Base-by-base conservation (phyloP, 2,888 invertebrate genomes). In the Torymus texanus region DNA sequence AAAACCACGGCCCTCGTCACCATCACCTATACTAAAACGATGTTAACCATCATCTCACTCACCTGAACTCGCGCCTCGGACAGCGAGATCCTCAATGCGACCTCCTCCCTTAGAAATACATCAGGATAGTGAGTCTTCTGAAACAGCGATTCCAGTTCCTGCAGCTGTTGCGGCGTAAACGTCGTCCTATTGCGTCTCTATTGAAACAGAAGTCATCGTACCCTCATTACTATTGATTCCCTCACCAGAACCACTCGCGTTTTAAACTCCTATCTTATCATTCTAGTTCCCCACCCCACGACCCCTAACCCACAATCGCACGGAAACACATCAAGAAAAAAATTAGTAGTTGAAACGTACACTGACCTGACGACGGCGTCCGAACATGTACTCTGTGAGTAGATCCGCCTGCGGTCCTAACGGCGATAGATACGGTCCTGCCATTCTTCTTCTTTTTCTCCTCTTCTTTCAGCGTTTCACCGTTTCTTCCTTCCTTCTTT, bases 61-160 rank as follows among this genome's bases (percentile, higher is more conserved):
- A 96, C 96, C 93, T 98, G 97, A 61, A 98, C 97, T 88, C 97
- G 93, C 66, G 97, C 97, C 91, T 98, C 98, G 1, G 97, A 97
- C 10, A 98, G 92, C 88, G 95, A 97, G 85, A 97, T 97, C 88
- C 97, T 93, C 79, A 97, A 91, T 0, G 98, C 98, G 11, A 97
- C 96, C 91, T 97, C 97, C 90, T 98, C 98, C 85, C 97, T 93
- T 76, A 96, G 91, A 86, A 94, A 94, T 24, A 97, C 97, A 87
- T 97, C 97, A 8, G 97, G 98, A 90, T 98, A 98, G 87, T 97
- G 97, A 0, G 97, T 98, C 91, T 97, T 97, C 90, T 97, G 97
- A 91, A 98, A 98, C 24, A 98, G 92, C 0, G 96, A 95, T 89
- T 98, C 98, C 86, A 98, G 90, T 88, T 97, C 97, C 88, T 96